Percentiles rank a stretch among this genome's conserved stretches.
Conservation (phyloP, 2,797 vertebrate species). For the Artibeus lituratus region DNA sequence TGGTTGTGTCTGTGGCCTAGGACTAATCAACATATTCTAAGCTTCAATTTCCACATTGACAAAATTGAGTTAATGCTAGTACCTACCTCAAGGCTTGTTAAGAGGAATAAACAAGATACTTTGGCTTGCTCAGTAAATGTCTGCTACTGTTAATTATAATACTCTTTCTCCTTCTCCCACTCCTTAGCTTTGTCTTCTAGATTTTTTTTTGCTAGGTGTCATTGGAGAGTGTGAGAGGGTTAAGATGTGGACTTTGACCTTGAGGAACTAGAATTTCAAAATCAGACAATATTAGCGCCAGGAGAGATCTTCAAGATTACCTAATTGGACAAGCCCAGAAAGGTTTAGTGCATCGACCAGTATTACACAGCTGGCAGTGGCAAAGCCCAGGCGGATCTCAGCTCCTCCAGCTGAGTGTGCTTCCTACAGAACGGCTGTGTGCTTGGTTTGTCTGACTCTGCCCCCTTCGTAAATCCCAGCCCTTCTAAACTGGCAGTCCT, state of each 20-base stretch:
- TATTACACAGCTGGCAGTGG: neutral
- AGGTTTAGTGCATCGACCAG: neutral
- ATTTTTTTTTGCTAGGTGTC: constrained; percentile 20
- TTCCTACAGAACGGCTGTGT: neutral
- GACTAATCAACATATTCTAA: neutral
- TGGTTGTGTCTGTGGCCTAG: neutral
- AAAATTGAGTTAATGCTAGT: neutral
- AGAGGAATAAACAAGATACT: neutral
- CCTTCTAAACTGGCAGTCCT: neutral
- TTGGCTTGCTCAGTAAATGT: neutral
- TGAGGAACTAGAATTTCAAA: constrained; percentile 24
- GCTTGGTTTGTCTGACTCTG: neutral
- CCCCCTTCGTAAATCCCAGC: neutral
- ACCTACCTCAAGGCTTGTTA: neutral
- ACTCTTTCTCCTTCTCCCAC: neutral
- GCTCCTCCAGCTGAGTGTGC: neutral
- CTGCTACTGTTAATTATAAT: neutral
- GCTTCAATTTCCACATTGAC: neutral
- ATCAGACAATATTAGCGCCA: neutral
- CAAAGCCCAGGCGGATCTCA: neutral
- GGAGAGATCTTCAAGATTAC: neutral
- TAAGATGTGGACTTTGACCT: neutral
- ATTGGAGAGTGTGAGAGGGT: neutral
- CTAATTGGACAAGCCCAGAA: neutral
- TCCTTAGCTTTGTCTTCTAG: neutral